Base-by-base conservation (phyloP, 2,888 invertebrate species). In the Neoitamus cyanurus region DNA sequence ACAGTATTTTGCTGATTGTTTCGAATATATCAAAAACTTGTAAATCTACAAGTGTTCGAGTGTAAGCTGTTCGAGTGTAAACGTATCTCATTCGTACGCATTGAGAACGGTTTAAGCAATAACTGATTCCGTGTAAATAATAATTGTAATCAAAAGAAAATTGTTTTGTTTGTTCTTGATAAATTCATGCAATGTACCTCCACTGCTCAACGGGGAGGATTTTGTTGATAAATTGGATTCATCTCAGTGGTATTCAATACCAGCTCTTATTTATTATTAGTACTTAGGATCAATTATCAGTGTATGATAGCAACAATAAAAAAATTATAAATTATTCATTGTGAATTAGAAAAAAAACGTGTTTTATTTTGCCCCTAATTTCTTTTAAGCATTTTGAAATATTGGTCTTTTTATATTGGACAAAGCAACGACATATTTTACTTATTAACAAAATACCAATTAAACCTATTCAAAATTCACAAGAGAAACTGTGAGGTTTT, bases 241-340 rank as follows among this genome's bases (percentile, higher is more conserved):
- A 78, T 78, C 69, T 82, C 82, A 30, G 69, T 34, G 82, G 68
- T 69, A 69, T 82, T 82, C 15, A 82, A 69, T 69, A 68, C 82
- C 82, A 69, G 37, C 36, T 69, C 34, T 82, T 82, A 82, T 82
- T 82, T 82, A 82, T 83, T 31, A 73, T 28, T 83, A 83, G 72
- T 11, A 73, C 4, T 73, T 72, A 73, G 48, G 28, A 83, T 37
- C 70, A 83, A 83, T 73, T 73, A 48, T 73, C 48, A 48, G 46
- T 83, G 72, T 83, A 46, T 46, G 34, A 73, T 73, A 46, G 58
- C 83, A 78, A 70, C 46, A 20, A 84, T 77, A 75, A 86, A 84
- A 5, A 37, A 69, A 37, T 37, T 85, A 86, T 86, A 85, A 86
- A 85, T 86, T 86, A 86, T 86, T 86, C 85, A 86, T 82, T 85